Evolutionary conservation across 2,797 vertebrate species (phyloP).

Genomic region (Sebastolobus alascanus): DNA sequence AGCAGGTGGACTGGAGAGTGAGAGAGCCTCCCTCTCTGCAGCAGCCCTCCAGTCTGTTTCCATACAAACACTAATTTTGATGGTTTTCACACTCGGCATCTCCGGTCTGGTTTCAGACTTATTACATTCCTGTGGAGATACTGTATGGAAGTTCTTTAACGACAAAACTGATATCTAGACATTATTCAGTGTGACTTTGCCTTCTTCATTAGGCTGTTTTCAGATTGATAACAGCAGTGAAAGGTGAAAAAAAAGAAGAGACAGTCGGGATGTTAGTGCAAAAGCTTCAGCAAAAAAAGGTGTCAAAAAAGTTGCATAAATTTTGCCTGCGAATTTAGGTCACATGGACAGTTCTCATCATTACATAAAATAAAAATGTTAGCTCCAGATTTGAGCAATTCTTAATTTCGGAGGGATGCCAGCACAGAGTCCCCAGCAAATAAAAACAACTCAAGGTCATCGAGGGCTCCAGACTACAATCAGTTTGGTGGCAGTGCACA

Average conservation of each 20-base stretch:
- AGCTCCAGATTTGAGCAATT: too few species aligned
- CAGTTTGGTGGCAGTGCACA: too few species aligned
- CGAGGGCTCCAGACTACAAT: neutral
- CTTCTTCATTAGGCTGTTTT: neutral
- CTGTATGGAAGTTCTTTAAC: neutral
- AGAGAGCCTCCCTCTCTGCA: conserved; percentile 38
- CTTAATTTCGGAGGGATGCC: neutral
- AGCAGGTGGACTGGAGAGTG: conserved; percentile 61
- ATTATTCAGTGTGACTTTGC: neutral
- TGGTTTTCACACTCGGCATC: conserved; percentile 8
- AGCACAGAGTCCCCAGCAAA: neutral
- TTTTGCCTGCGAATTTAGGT: neutral
- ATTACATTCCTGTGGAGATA: neutral
- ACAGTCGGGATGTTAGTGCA: neutral
- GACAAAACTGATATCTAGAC: neutral
- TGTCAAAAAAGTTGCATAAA: neutral
- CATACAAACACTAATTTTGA: conserved; percentile 6
- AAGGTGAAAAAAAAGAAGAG: neutral
- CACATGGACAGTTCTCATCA: neutral
- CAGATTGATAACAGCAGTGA: neutral
- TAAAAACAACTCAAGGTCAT: neutral
- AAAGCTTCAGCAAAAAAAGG: neutral
- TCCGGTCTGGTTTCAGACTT: conserved; percentile 13
- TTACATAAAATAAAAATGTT: neutral
- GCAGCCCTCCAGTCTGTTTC: conserved; percentile 34